These are phyloP conservation scores for Hippocampus mohnikei DNA, from an alignment of 2,113 vertebrate genomes.

Conservation along the genomic window DNA sequence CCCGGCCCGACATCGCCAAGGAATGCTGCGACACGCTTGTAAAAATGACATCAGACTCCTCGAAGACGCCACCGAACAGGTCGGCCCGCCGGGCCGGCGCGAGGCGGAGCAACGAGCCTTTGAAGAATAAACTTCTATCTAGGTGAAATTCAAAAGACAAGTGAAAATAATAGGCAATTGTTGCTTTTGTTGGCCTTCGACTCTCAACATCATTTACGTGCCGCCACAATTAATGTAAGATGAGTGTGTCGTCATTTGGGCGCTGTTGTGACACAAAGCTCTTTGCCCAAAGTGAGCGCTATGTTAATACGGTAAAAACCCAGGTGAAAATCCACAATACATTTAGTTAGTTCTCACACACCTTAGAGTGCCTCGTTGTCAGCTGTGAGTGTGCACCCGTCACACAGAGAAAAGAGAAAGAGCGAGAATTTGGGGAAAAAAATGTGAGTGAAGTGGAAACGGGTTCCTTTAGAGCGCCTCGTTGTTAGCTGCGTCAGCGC, in stretches of 20 bases:
- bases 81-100: background rate
- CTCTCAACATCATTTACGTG: background rate
- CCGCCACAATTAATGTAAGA: background rate
- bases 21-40: conserved; percentile 64
- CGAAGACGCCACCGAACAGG: conserved; percentile 43
- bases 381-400: too few species aligned
- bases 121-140: background rate
- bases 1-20: conserved; percentile 45
- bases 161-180: background rate
- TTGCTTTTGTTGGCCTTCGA: background rate
- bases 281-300: background rate
- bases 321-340: too few species aligned
- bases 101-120: background rate
- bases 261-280: background rate
- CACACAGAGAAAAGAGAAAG: too few species aligned
- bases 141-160: background rate
- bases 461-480: too few species aligned
- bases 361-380: too few species aligned
- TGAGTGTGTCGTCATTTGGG: background rate
- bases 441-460: too few species aligned
- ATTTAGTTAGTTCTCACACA: too few species aligned
- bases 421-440: too few species aligned
- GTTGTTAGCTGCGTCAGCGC: conserved; percentile 37
- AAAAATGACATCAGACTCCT: conserved; percentile 60
- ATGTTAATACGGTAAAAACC: too few species aligned